These are phyloP conservation scores for Centropus unirufus DNA, from an alignment of 2,113 vertebrate species.

Conservation along the genomic window DNA sequence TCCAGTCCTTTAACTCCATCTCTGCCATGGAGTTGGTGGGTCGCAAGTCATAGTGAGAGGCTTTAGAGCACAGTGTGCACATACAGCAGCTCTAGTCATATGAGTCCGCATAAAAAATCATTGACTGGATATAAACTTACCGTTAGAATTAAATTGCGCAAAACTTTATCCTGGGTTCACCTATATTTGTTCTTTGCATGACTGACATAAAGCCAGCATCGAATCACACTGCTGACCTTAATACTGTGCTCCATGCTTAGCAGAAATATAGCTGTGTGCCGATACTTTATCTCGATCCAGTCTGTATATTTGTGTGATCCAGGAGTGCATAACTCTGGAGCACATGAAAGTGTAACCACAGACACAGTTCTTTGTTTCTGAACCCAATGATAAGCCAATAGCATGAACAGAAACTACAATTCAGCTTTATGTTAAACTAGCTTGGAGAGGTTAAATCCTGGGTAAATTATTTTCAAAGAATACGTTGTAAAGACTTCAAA, in stretches of 20 bases:
- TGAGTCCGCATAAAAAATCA: neutral
- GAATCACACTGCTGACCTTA: neutral
- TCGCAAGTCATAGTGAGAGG: neutral
- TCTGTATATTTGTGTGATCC: neutral
- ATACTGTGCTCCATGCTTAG: neutral
- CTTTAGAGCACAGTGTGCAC: neutral
- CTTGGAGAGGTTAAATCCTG: neutral
- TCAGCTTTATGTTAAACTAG: neutral
- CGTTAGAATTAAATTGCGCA: neutral
- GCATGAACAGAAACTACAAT: neutral
- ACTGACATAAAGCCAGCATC: neutral
- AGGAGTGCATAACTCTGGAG: neutral
- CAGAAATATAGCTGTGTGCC: neutral
- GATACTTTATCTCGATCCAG: neutral
- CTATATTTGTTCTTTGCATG: neutral
- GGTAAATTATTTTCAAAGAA: neutral
- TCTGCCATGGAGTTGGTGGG: neutral
- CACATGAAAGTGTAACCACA: neutral
- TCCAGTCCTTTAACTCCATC: neutral
- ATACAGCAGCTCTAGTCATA: neutral
- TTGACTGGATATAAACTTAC: neutral
- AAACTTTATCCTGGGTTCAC: neutral
- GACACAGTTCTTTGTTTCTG: neutral
- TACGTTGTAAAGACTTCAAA: neutral
- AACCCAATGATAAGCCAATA: neutral